Base-by-base conservation (phyloP, 1,140 invertebrate species). In the Apis dorsata region DNA sequence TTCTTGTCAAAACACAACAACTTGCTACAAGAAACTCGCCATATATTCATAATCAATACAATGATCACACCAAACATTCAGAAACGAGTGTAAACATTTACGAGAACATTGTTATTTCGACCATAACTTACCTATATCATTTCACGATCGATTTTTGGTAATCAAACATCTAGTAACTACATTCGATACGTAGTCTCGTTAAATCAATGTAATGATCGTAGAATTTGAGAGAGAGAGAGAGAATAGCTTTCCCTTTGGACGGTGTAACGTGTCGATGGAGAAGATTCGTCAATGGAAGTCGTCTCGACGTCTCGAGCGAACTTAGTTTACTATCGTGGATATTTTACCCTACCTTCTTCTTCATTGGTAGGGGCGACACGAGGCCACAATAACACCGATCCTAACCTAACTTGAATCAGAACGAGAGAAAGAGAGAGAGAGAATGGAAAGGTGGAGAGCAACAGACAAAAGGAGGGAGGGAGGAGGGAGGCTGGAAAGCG, bases 271-370 rank as follows among this genome's bases (percentile, higher is more conserved):
- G 81, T 77, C 81, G 81, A 84, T 75, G 74, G 82, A 70, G 49
- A 70, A 66, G 24, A 80, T 28, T 65, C 71, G 68, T 49, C 66
- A 71, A 84, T 24, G 24, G 24, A 24, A 24, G 53, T 2, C 85
- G 51, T 78, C 34, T 24, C 60, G 70, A 34, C 66, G 63, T 59
- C 60, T 55, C 69, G 85, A 24, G 63, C 73, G 87, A 88, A 88
- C 86, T 88, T 87, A 88, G 86, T 88, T 88, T 88, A 88, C 82
- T 66, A 62, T 68, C 69, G 75, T 81, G 78, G 82, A 85, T 88
- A 88, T 88, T 88, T 44, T 88, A 87, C 85, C 85, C 86, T 70
- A 73, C 82, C 69, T 82, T 77, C 73, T 81, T 77, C 65, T 44
- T 44, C 44, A 65, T 57, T 62, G 15, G 63, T 65, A n/a, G 15